Conservation (phyloP, 2,888 invertebrate genomes). For the Ferdinandea cuprea region DNA sequence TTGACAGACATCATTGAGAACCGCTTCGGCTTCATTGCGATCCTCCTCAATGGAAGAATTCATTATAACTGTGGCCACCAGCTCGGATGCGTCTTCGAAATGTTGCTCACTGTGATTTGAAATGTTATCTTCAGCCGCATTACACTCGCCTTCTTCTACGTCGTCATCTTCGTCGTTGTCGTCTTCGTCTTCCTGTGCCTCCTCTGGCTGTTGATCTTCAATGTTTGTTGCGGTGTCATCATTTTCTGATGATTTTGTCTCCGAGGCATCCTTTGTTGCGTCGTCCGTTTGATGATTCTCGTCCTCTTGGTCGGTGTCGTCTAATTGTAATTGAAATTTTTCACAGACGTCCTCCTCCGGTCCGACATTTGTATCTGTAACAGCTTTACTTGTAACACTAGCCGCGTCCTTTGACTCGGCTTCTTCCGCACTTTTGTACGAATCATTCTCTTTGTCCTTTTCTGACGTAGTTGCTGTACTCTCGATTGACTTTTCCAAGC, state of each 20-base stretch:
- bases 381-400: neutral
- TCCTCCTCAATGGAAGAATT: conserved; percentile 15
- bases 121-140: conserved; percentile 30
- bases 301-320: neutral
- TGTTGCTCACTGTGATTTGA: conserved; percentile 27
- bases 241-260: neutral
- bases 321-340: neutral
- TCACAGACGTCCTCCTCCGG: neutral
- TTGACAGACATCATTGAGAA: conserved; percentile 59
- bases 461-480: neutral
- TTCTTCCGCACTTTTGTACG: conserved; percentile 25
- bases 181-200: neutral
- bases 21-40: conserved; percentile 49
- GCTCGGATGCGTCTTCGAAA: conserved; percentile 48
- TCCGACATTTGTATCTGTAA: neutral
- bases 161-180: no score
- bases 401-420: neutral
- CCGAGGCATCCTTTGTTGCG: neutral
- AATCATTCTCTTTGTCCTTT: conserved; percentile 5
- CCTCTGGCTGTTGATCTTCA: neutral
- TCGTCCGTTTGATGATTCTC: neutral
- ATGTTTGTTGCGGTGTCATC: neutral
- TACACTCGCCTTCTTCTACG: no score
- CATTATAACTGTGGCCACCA: conserved; percentile 39
- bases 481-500: neutral